phyloP scores from a whole-genome alignment of 2,888 invertebrate species.

The Ophonus ardosiacus region DNA sequence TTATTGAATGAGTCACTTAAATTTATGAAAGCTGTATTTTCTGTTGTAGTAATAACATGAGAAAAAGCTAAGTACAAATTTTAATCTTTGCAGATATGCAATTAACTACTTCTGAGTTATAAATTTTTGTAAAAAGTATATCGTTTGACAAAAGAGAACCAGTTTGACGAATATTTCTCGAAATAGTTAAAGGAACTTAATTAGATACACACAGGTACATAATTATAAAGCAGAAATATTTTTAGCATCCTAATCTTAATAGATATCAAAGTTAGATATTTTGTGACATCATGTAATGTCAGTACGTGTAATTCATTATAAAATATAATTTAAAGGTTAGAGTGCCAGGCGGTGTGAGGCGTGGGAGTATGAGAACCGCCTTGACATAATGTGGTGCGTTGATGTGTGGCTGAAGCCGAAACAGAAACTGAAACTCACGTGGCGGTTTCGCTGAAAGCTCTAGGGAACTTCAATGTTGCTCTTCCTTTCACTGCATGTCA shows the following conservation, averaged over 20 bases:
- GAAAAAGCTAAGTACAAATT: too few species aligned
- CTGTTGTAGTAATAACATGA: too few species aligned
- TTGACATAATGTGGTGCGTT: not conserved
- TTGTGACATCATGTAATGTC: not conserved
- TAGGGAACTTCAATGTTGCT: constrained; percentile 2
- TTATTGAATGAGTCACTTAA: too few species aligned
- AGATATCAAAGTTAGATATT: not conserved
- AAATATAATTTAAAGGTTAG: not conserved
- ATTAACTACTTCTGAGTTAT: too few species aligned
- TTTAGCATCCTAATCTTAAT: not conserved
- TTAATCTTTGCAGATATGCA: too few species aligned
- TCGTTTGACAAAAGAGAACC: too few species aligned
- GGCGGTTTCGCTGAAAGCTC: not conserved
- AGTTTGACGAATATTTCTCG: too few species aligned
- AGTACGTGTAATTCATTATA: not conserved
- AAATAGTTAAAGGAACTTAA: too few species aligned
- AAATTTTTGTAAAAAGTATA: too few species aligned
- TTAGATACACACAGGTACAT: not conserved
- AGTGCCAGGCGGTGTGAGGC: not conserved
- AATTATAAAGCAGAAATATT: not conserved
- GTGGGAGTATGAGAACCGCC: not conserved
- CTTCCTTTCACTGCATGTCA: not conserved
- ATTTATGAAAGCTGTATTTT: too few species aligned
- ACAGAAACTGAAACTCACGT: not conserved
- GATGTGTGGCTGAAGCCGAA: not conserved